These are phyloP conservation scores for Channa maculata DNA, from an alignment of 2,113 vertebrate species.

Conservation along the genomic window DNA sequence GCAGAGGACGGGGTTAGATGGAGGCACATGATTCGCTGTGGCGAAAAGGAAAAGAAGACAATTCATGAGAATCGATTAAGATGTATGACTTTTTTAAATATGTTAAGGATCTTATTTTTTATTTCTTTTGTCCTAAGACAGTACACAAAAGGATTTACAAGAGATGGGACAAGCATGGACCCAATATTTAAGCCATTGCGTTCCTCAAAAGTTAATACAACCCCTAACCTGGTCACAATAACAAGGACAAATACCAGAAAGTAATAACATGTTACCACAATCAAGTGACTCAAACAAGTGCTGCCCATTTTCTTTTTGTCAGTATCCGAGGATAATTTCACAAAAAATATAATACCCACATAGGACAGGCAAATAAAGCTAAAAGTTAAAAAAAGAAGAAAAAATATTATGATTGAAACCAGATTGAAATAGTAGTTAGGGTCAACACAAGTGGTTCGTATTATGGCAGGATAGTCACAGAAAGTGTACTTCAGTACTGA, in stretches of 20 bases:
- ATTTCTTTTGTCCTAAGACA: constrained; percentile 59
- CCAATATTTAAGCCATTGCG: constrained; percentile 36
- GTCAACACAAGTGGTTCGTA: constrained; percentile 54
- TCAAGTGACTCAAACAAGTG: constrained; percentile 60
- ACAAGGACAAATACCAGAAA: constrained; percentile 23
- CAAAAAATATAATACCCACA: constrained; percentile 24
- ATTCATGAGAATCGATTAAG: background rate
- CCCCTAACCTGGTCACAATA: constrained; percentile 52
- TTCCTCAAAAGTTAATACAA: constrained; percentile 40
- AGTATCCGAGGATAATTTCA: constrained; percentile 6
- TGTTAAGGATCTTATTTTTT: constrained; percentile 7
- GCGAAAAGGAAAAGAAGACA: no score
- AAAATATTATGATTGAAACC: constrained; percentile 12
- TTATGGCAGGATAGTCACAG: constrained; percentile 53
- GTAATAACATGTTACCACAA: constrained; percentile 61
- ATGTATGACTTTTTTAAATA: constrained; percentile 2
- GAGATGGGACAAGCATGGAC: constrained; percentile 36
- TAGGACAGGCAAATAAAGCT: constrained; percentile 52
- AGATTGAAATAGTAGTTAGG: constrained; percentile 47
- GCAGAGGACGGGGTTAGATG: no score
- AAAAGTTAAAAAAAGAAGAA: constrained; percentile 53
- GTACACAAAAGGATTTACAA: constrained; percentile 68
- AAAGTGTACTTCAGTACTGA: constrained; percentile 38
- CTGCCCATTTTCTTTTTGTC: constrained; percentile 57
- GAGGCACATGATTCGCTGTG: no score